Evolutionary conservation across 30 jellyfish, hydroid and myxozoan genomes (phyloP).

Genomic region (Sanderia malayensis): DNA sequence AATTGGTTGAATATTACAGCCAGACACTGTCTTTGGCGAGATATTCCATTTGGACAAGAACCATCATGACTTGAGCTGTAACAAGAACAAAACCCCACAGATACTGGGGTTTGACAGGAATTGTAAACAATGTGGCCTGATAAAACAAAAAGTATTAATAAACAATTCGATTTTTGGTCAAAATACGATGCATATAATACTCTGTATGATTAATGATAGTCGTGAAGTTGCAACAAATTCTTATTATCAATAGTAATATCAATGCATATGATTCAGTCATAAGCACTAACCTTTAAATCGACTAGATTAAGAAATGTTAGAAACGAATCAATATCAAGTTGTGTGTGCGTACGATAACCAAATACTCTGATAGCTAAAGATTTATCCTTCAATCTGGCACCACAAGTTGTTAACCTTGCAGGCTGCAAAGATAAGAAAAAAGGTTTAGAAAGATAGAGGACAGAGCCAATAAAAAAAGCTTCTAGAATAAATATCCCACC

Average conservation of each 20-base stretch:
- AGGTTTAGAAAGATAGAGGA: not conserved
- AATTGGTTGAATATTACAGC: too few relatives aligned
- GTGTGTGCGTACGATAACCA: slow-evolving; percentile 91
- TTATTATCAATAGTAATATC: too few relatives aligned
- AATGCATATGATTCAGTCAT: too few relatives aligned
- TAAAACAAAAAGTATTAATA: slow-evolving; percentile 11
- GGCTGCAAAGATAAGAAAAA: slow-evolving; percentile 55
- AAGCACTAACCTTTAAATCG: slow-evolving; percentile 65
- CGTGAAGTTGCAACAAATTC: too few relatives aligned
- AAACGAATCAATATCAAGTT: slow-evolving; percentile 87
- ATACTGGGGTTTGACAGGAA: slow-evolving; percentile 85
- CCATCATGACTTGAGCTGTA: slow-evolving; percentile 66
- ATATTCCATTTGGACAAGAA: slow-evolving; percentile 69
- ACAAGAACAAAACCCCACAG: slow-evolving; percentile 78
- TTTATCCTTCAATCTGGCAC: slow-evolving; percentile 56
- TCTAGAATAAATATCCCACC: too few relatives aligned
- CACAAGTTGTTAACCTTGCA: slow-evolving; percentile 69
- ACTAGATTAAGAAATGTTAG: slow-evolving; percentile 71
- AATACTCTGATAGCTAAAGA: slow-evolving; percentile 85
- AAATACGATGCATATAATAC: too few relatives aligned
- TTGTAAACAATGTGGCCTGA: slow-evolving; percentile 88
- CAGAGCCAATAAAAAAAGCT: too few relatives aligned
- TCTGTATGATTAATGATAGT: too few relatives aligned
- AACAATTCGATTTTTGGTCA: too few relatives aligned
- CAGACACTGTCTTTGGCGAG: slow-evolving; percentile 63